Evolutionary conservation across 2,888 invertebrate species (phyloP), one percentile per base, ranked within the genome.

Genomic region (Leuctra nigra): DNA sequence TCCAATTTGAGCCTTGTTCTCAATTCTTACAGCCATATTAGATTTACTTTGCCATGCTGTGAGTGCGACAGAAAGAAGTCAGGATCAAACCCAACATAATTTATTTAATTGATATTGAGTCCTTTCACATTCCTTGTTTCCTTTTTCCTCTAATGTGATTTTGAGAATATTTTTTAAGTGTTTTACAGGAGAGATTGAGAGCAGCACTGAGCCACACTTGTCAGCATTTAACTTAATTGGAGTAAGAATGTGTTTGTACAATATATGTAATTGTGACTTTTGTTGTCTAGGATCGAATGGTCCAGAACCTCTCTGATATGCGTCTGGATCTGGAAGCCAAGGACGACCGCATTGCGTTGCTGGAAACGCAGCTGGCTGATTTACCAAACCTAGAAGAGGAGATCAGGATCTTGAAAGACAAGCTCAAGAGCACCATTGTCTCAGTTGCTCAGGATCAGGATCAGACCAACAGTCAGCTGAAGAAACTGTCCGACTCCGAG

Each of bases 201-300:
- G n/a, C n/a, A n/a, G n/a, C n/a, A n/a, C n/a, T n/a, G n/a, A n/a
- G n/a, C n/a, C n/a, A n/a, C n/a, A n/a, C n/a, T n/a, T n/a, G n/a
- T n/a, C n/a, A n/a, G n/a, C n/a, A n/a, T n/a, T n/a, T n/a, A n/a
- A n/a, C n/a, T n/a, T 73, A 76, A 65, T 62, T 77, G 33, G 75
- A 77, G 64, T 75, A 74, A 47, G 76, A 77, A 63, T 73, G 77
- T 65, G 75, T 74, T 47, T 29, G 29, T 29, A n/a, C n/a, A n/a
- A n/a, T n/a, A n/a, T n/a, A n/a, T n/a, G n/a, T 29, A 11, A 29
- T 11, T 29, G 6, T 29, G 6, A 7, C 29, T 29, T 29, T 9
- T 20, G 2, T 4, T 11, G 20, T 41, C 22, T 20, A 44, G 44
- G 44, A 44, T 16, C 44, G 44, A 23, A 44, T 44, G 44, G 22